Conservation (phyloP, 2,797 vertebrate species). For the Labeo calbasu region DNA sequence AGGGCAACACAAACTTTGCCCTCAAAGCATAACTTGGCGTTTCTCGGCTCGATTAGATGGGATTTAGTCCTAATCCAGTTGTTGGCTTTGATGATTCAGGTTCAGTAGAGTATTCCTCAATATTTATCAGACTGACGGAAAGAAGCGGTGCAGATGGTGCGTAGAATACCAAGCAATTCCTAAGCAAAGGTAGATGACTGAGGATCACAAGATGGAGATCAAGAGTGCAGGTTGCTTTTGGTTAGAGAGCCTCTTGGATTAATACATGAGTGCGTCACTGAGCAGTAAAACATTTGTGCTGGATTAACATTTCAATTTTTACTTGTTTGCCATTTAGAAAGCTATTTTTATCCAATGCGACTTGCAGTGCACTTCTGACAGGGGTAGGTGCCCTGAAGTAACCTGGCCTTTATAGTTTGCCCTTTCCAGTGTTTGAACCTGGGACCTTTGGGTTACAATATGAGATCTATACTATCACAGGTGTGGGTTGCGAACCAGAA, state of each 20-base stretch:
- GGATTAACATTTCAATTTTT: neutral
- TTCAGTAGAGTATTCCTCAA: slow-evolving; percentile 38
- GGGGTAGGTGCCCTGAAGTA: neutral
- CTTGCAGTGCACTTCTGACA: neutral
- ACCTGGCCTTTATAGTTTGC: slow-evolving; percentile 7
- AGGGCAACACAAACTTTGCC: slow-evolving; percentile 50
- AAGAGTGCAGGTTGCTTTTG: slow-evolving; percentile 49
- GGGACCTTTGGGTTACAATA: neutral
- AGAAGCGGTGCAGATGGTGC: slow-evolving; percentile 26
- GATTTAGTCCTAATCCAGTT: slow-evolving; percentile 52
- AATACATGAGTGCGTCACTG: neutral
- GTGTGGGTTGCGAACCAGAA: neutral
- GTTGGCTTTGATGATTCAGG: slow-evolving; percentile 59
- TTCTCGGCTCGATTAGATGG: slow-evolving; percentile 51
- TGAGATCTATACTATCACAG: neutral
- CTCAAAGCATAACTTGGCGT: slow-evolving; percentile 53
- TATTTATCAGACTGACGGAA: slow-evolving; percentile 45
- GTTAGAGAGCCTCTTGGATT: slow-evolving; percentile 54
- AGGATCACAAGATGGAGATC: slow-evolving; percentile 39
- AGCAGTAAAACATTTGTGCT: neutral
- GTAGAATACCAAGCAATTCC: slow-evolving; percentile 36
- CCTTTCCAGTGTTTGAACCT: neutral
- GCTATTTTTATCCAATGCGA: slow-evolving; percentile 15
- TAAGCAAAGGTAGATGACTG: slow-evolving; percentile 1
- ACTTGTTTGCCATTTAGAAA: neutral